Evolutionary conservation across 2,797 vertebrate genomes (phyloP).

Genomic region (Spea hammondii): DNA sequence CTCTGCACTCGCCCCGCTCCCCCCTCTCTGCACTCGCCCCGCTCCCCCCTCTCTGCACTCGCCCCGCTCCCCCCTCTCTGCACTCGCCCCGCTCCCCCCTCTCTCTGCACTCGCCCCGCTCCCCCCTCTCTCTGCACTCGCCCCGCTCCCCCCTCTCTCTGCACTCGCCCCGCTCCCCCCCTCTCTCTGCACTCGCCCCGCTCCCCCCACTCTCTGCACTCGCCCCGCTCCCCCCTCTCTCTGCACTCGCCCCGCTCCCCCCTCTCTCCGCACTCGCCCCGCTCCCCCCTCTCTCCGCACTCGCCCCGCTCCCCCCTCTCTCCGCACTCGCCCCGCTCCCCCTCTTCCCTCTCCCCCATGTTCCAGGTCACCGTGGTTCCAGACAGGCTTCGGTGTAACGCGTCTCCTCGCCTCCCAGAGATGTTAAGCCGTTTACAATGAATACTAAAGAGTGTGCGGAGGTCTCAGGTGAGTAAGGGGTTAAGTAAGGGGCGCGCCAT

Average conservation of each 20-base stretch:
- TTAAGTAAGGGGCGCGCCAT: no score
- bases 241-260: background rate
- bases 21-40: no score
- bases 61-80: no score
- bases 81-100: rapidly evolving
- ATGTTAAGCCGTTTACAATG: conserved; percentile 44
- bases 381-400: conserved; percentile 2
- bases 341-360: background rate
- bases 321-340: background rate
- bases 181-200: no score
- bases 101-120: background rate
- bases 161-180: background rate
- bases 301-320: background rate
- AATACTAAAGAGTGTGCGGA: conserved; percentile 45
- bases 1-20: background rate
- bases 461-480: conserved; percentile 33
- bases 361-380: conserved; percentile 14
- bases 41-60: background rate
- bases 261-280: background rate
- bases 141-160: no score
- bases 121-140: background rate
- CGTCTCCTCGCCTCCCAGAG: conserved; percentile 34
- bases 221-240: no score
- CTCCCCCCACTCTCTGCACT: background rate
- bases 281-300: no score